Percentiles rank a stretch among this genome's conserved stretches.
phyloP scores from a whole-genome alignment of 1,140 invertebrate species.

The Sitophilus oryzae region DNA sequence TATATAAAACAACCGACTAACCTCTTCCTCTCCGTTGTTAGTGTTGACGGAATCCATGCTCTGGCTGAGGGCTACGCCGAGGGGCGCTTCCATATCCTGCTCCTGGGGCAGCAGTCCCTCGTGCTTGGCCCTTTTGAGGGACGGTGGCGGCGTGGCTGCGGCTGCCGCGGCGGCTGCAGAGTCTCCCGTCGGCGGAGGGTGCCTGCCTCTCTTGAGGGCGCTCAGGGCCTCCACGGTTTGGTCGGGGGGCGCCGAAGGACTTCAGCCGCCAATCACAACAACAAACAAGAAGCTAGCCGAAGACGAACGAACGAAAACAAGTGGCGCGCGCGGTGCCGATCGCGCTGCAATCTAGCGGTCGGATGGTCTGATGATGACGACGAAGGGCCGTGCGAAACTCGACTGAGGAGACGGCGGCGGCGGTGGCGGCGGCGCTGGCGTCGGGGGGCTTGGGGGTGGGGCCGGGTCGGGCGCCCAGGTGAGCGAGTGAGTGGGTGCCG shows the following conservation, averaged over 20 bases:
- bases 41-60: slow-evolving; percentile 92
- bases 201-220: slow-evolving; percentile 42
- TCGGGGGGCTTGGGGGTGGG: slow-evolving; percentile 26
- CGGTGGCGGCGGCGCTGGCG: slow-evolving; percentile 28
- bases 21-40: slow-evolving; percentile 85
- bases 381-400: slow-evolving; percentile 18
- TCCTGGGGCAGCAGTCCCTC: slow-evolving; percentile 40
- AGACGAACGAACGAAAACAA: neutral
- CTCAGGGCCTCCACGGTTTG: slow-evolving; percentile 43
- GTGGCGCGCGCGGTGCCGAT: too few species aligned
- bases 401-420: slow-evolving; percentile 32
- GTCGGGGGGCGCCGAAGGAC: slow-evolving; percentile 17
- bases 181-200: slow-evolving; percentile 40
- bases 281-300: slow-evolving; percentile 5
- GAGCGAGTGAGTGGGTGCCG: slow-evolving; percentile 39
- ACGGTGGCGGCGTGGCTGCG: slow-evolving; percentile 39
- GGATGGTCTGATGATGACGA: too few species aligned
- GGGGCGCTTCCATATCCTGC: slow-evolving; percentile 47
- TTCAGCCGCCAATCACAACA: slow-evolving; percentile 9
- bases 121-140: slow-evolving; percentile 54
- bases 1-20: too few species aligned
- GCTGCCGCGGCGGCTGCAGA: slow-evolving; percentile 39
- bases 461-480: slow-evolving; percentile 44
- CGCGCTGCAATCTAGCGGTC: too few species aligned
- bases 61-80: slow-evolving; percentile 64